Conservation (phyloP, 2,113 vertebrate genomes). For the Bubo bubo region DNA sequence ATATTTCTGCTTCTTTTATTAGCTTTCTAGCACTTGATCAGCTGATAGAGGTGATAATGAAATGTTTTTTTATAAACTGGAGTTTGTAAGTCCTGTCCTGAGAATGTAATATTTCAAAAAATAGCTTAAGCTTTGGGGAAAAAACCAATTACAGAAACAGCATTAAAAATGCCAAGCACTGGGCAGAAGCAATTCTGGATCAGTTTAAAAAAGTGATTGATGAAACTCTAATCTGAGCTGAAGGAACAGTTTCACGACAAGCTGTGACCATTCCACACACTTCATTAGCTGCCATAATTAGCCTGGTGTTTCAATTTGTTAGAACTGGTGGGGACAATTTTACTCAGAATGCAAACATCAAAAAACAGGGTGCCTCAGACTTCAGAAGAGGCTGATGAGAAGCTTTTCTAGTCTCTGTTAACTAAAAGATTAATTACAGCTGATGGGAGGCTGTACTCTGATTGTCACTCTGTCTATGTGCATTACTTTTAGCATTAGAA, state of each 20-base stretch:
- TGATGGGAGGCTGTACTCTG: slow-evolving; percentile 80
- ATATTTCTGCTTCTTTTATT: slow-evolving; percentile 77
- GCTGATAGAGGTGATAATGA: slow-evolving; percentile 75
- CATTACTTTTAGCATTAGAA: slow-evolving; percentile 81
- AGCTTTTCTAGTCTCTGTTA: slow-evolving; percentile 88
- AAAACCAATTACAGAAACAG: slow-evolving; percentile 88
- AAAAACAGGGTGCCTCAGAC: slow-evolving; percentile 85
- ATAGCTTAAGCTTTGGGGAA: slow-evolving; percentile 79
- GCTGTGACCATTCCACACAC: slow-evolving; percentile 93
- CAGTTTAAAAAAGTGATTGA: slow-evolving; percentile 94
- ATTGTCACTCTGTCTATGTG: slow-evolving; percentile 84
- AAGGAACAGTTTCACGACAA: slow-evolving; percentile 89
- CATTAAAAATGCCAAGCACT: slow-evolving; percentile 85
- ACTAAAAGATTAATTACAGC: slow-evolving; percentile 95
- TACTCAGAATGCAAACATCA: slow-evolving; percentile 87
- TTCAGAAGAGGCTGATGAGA: slow-evolving; percentile 88
- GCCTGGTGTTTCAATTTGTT: slow-evolving; percentile 93
- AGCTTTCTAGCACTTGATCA: slow-evolving; percentile 77
- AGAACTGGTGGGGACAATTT: slow-evolving; percentile 91
- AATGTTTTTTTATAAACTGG: slow-evolving; percentile 74
- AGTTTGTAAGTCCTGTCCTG: slow-evolving; percentile 71
- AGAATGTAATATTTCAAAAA: slow-evolving; percentile 82
- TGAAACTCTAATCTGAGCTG: slow-evolving; percentile 93
- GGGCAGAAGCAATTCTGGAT: slow-evolving; percentile 83
- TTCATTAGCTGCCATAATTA: slow-evolving; percentile 99